Evolutionary conservation across 30 jellyfish, hydroid and myxozoan species (phyloP).

Genomic region (Aurelia coerulea): DNA sequence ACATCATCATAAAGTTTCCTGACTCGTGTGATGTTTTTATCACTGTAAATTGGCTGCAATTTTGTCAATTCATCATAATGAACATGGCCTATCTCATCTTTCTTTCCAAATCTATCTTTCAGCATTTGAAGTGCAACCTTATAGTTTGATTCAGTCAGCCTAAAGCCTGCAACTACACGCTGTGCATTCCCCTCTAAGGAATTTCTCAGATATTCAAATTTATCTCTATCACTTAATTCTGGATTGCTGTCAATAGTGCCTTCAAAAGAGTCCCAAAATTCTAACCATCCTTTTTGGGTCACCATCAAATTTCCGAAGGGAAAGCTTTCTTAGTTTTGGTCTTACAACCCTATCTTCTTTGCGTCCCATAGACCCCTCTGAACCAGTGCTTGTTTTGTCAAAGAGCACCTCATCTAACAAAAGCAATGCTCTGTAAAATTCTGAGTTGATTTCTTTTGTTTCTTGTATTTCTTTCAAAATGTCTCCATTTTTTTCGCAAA

Average conservation of each 20-base stretch:
- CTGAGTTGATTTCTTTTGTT: too few relatives aligned
- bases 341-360: too few relatives aligned
- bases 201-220: neutral
- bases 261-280: neutral
- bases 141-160: neutral
- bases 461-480: too few relatives aligned
- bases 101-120: neutral
- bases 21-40: neutral
- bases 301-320: neutral
- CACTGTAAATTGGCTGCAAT: neutral
- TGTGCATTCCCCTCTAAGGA: neutral
- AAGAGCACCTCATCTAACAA: too few relatives aligned
- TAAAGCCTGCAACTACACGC: neutral
- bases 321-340: too few relatives aligned
- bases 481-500: too few relatives aligned
- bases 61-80: constrained; percentile 2
- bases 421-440: too few relatives aligned
- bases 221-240: neutral
- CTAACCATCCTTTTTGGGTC: neutral
- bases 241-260: neutral
- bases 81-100: constrained; percentile 9
- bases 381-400: too few relatives aligned
- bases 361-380: too few relatives aligned
- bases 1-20: neutral
- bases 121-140: neutral